Evolutionary conservation across 2,888 invertebrate genomes (phyloP), one percentile per base, ranked within the genome.

Genomic region (Ptychoptera albimana): DNA sequence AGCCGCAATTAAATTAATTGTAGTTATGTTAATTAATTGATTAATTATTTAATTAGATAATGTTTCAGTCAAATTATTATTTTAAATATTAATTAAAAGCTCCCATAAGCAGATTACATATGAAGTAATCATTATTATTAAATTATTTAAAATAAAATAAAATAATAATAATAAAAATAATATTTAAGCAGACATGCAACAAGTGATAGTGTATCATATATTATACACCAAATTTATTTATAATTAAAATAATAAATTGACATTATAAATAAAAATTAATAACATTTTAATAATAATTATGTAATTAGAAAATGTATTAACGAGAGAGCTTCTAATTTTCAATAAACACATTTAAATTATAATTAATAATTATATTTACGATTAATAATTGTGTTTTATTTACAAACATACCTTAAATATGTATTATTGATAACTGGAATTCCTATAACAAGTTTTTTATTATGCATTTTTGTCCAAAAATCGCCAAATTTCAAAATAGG

Each of bases 351-450:
- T 23, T 5, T 23, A 23, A 23, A 23, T 23, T 32, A 32, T 32
- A n/a, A n/a, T 9, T n/a, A 32, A 32, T 32, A 32, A 32, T 32
- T 32, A 32, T 8, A 32, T 32, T 11, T 32, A 30, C 10, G 29
- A 11, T 13, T 40, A 31, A 3, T 11, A n/a, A 34, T 42, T 34
- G 34, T 34, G 16, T 36, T 12, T 12, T 36, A 12, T 12, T 11
- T 36, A 12, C 30, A 29, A 40, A 46, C 51, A 48, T 47, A 51
- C 52, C 48, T 47, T 40, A 43, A 13, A 38, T 45, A 44, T n/a
- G 47, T 48, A 39, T 44, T 50, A 43, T 52, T 52, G 9, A 48
- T 41, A 13, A 53, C 36, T 13, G 52, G 53, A 41, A 52, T 48
- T 6, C 53, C 53, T 36, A 53, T 45, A 13, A 52, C 38, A 10